Percentiles rank a stretch among this genome's conserved stretches.
Conservation (phyloP, 2,888 invertebrate species). For the Eugnorisma glareosa region DNA sequence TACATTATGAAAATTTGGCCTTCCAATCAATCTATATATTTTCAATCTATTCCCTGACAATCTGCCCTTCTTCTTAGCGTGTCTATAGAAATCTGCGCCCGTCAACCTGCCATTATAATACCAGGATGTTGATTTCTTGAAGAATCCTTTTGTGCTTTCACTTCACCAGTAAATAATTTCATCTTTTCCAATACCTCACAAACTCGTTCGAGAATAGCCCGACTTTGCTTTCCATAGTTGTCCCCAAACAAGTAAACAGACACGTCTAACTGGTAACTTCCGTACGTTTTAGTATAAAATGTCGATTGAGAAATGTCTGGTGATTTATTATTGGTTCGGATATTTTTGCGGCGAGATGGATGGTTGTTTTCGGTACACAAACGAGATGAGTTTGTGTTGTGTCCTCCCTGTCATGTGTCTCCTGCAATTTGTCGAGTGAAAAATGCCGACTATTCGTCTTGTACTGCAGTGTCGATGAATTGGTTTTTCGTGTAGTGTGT, state of each 20-base stretch:
- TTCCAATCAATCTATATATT: too few relatives aligned
- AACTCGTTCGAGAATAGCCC: slow-evolving; percentile 50
- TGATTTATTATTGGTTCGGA: slow-evolving; percentile 79
- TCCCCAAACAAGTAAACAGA: slow-evolving; percentile 68
- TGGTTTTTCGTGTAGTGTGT: slow-evolving; percentile 21
- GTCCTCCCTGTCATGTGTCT: slow-evolving; percentile 50
- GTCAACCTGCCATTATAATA: not conserved
- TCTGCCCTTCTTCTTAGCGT: too few relatives aligned
- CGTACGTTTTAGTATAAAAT: slow-evolving; percentile 80
- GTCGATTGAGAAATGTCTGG: slow-evolving; percentile 79
- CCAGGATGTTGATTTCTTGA: not conserved
- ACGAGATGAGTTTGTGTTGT: slow-evolving; percentile 68
- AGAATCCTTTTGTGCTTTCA: not conserved
- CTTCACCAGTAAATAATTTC: slow-evolving; percentile 3
- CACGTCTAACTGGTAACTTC: slow-evolving; percentile 76
- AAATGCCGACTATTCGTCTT: slow-evolving; percentile 45
- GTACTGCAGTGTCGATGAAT: slow-evolving; percentile 24
- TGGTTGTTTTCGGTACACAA: slow-evolving; percentile 76
- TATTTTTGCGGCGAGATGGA: slow-evolving; percentile 75
- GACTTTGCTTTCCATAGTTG: slow-evolving; percentile 63
- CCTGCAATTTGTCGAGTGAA: slow-evolving; percentile 54
- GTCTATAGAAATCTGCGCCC: too few relatives aligned
- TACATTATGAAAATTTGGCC: too few relatives aligned
- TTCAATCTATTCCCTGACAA: too few relatives aligned
- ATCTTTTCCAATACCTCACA: slow-evolving; percentile 17